phyloP scores from a whole-genome alignment of 2,888 invertebrate genomes.

The Nowickia ferox region DNA sequence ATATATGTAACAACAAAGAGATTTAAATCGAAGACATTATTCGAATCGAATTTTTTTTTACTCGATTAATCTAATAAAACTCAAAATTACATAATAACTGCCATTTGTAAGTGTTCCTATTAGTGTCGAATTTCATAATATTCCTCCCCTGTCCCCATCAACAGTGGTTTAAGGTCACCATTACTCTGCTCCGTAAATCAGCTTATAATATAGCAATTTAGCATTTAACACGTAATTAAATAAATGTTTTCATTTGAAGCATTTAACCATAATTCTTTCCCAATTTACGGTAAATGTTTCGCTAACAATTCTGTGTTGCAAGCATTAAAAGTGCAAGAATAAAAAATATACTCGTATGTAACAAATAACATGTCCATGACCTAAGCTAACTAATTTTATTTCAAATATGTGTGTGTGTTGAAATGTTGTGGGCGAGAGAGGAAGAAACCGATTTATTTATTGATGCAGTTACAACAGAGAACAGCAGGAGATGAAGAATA shows the following conservation, averaged over 20 bases:
- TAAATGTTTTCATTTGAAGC: not conserved
- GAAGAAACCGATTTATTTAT: not conserved
- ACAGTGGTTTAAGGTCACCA: too few relatives aligned
- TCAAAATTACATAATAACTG: too few relatives aligned
- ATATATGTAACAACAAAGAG: too few relatives aligned
- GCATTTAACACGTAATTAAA: not conserved
- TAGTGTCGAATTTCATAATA: too few relatives aligned
- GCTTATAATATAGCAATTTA: too few relatives aligned
- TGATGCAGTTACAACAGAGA: not conserved
- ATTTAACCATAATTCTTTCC: not conserved
- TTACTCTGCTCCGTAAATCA: too few relatives aligned
- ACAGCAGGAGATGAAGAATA: not conserved
- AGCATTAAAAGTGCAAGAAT: not conserved
- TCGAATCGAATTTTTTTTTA: too few relatives aligned
- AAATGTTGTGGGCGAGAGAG: not conserved
- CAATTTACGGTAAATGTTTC: not conserved
- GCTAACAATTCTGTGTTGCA: not conserved
- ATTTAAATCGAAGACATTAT: too few relatives aligned
- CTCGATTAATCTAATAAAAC: too few relatives aligned
- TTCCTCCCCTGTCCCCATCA: too few relatives aligned
- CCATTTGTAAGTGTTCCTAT: too few relatives aligned
- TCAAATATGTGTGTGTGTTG: not conserved
- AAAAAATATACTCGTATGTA: slow-evolving; percentile 7
- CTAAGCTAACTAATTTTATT: slow-evolving; percentile 8
- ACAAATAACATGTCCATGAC: slow-evolving; percentile 40